These are phyloP conservation scores for Chironomus striatipennis DNA, from an alignment of 1,140 invertebrate species.

Conservation along the genomic window DNA sequence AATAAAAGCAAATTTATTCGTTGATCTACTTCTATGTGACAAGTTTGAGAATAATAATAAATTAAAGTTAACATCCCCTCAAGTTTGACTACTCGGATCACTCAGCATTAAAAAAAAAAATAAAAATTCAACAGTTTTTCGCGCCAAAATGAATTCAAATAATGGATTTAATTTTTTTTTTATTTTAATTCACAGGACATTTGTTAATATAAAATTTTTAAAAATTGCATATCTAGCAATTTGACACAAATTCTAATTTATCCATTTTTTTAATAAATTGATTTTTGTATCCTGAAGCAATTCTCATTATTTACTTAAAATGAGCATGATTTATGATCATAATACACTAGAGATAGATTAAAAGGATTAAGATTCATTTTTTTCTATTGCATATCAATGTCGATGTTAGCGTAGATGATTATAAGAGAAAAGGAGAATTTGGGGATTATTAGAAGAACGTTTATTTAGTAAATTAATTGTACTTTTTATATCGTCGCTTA, in stretches of 20 bases:
- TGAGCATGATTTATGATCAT: no score
- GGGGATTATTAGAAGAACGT: neutral
- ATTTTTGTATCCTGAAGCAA: slow-evolving; percentile 2
- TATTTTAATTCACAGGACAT: neutral
- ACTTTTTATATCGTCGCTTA: neutral
- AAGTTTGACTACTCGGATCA: no score
- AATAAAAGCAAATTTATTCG: no score
- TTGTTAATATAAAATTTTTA: neutral
- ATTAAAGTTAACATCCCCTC: no score
- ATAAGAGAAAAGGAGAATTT: no score
- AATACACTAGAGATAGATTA: no score
- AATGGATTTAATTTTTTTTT: neutral
- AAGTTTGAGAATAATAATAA: no score
- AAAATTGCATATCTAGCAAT: neutral
- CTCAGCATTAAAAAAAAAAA: no score
- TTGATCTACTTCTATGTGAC: no score
- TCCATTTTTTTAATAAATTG: neutral
- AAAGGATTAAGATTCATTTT: neutral
- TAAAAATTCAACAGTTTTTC: no score
- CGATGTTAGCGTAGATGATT: neutral
- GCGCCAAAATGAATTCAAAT: no score
- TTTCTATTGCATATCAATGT: neutral
- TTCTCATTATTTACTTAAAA: neutral
- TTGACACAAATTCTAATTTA: neutral
- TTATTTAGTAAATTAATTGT: neutral